A percentile compares a stretch with the other conserved stretches of the same genome.
These are phyloP conservation scores for Agonopterix heracliana DNA, from an alignment of 2,888 invertebrate genomes.

Conservation along the genomic window DNA sequence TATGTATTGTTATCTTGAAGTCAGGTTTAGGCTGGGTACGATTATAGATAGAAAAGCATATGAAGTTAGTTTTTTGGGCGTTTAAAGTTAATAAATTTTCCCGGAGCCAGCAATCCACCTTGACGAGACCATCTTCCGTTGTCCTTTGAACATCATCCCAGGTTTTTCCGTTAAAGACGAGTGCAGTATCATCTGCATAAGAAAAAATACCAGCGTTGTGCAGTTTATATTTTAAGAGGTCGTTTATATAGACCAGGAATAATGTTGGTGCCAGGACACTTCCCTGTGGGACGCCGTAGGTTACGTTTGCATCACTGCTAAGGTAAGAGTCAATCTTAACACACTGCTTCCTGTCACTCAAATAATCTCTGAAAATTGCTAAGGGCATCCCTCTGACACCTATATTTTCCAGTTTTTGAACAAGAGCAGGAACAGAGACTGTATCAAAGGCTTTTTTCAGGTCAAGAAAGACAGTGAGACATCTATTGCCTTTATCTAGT, in stretches of 20 bases:
- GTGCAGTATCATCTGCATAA: neutral
- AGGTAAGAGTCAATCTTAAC: neutral
- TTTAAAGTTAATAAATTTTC: neutral
- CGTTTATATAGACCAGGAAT: neutral
- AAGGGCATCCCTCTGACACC: neutral
- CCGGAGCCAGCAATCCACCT: neutral
- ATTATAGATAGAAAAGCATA: neutral
- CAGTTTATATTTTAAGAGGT: neutral
- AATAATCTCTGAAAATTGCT: neutral
- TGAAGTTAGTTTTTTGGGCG: neutral
- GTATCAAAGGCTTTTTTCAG: neutral
- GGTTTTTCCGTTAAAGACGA: neutral
- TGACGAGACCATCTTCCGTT: neutral
- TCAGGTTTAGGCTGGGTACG: neutral
- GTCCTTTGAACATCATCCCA: neutral
- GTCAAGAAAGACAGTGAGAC: neutral
- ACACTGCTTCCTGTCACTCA: neutral
- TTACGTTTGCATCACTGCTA: neutral
- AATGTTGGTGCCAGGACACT: neutral
- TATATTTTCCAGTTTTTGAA: neutral
- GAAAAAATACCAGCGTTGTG: neutral
- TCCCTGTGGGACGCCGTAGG: too few relatives aligned
- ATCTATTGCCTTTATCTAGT: neutral
- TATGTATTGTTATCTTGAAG: neutral
- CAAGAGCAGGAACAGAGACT: neutral